Evolutionary conservation across 2,113 vertebrate genomes (phyloP).

Genomic region (Oriolus oriolus): DNA sequence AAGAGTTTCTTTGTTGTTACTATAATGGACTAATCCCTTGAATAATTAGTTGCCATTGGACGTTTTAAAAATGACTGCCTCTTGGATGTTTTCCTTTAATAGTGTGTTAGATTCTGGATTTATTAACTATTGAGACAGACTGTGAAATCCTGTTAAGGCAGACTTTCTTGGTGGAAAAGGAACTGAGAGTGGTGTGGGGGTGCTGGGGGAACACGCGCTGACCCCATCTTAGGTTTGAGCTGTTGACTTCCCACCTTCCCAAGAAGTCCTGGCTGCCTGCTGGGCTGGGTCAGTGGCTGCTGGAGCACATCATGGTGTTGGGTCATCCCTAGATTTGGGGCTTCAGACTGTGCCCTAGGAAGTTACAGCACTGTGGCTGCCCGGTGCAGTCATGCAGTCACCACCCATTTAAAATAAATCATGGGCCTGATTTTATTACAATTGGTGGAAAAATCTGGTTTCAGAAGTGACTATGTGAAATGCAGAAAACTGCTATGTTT

Average conservation of each 20-base stretch:
- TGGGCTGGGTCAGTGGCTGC: background rate
- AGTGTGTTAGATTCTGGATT: constrained; percentile 40
- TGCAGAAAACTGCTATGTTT: background rate
- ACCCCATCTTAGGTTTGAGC: background rate
- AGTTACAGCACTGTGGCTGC: background rate
- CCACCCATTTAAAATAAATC: background rate
- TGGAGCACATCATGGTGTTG: rapidly evolving
- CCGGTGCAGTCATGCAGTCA: background rate
- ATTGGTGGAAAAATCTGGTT: background rate
- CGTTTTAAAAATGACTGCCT: constrained; percentile 21
- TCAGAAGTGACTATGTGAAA: background rate
- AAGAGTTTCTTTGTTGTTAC: constrained; percentile 33
- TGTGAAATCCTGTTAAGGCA: constrained; percentile 27
- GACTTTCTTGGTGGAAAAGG: background rate
- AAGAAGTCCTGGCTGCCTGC: background rate
- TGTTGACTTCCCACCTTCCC: background rate
- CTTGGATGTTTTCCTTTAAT: constrained; percentile 41
- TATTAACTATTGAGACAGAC: constrained; percentile 46
- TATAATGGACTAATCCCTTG: constrained; percentile 32
- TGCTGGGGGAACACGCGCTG: background rate
- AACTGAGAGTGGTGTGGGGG: background rate
- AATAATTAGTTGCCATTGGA: constrained; percentile 41
- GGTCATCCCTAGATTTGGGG: background rate
- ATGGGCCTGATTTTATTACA: background rate
- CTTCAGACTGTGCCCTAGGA: background rate